Evolutionary conservation across 2,113 vertebrate species (phyloP).

Genomic region (Noturus placidus): DNA sequence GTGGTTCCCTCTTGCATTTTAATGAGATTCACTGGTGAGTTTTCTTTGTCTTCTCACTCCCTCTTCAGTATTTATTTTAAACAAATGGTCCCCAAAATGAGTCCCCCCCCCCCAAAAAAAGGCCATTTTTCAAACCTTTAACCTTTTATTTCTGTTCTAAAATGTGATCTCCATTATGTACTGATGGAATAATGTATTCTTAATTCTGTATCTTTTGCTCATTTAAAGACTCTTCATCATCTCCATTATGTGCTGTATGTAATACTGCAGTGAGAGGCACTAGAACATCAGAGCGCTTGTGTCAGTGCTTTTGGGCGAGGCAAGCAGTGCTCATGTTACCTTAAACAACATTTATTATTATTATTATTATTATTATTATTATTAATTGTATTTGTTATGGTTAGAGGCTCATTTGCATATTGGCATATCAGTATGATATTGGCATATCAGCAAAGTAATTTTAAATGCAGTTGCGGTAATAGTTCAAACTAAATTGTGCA

Average conservation of each 20-base stretch:
- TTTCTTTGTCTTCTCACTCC: constrained; percentile 39
- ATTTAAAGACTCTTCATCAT: neutral
- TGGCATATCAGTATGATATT: neutral
- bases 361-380: neutral
- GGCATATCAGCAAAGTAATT: no score
- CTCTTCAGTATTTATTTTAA: neutral
- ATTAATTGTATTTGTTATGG: neutral
- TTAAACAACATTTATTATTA: neutral
- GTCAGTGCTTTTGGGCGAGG: neutral
- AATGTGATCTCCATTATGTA: neutral
- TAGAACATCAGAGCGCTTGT: neutral
- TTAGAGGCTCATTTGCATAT: neutral
- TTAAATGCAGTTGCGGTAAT: no score
- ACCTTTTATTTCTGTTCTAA: neutral
- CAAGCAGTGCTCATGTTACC: neutral
- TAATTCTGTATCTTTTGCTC: neutral
- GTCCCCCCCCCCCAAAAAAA: neutral
- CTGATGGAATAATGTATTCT: neutral
- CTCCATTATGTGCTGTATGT: neutral
- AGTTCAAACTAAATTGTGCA: neutral
- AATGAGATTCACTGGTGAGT: constrained; percentile 51
- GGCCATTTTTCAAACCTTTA: neutral
- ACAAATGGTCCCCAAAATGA: neutral
- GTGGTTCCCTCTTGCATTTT: constrained; percentile 54
- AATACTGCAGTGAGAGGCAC: neutral